Evolutionary conservation across 2,113 vertebrate genomes (phyloP).

Genomic region (Saccopteryx leptura): DNA sequence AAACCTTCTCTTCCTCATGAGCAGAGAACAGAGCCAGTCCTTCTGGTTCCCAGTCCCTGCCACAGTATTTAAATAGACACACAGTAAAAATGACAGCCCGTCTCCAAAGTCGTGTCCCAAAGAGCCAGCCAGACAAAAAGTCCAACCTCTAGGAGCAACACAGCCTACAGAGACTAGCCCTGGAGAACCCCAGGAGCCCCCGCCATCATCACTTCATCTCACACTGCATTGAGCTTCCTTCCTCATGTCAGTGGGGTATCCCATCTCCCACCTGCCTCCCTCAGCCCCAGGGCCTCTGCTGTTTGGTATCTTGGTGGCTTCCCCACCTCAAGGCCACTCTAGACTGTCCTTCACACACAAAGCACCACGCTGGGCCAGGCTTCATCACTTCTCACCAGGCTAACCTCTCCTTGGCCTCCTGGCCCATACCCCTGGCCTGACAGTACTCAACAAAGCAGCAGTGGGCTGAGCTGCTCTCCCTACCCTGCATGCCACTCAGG

Average conservation of each 20-base stretch:
- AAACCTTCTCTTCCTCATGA: not conserved
- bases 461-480: not conserved
- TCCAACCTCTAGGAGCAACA: not conserved
- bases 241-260: not conserved
- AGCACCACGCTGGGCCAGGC: not conserved
- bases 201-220: not conserved
- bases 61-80: not conserved
- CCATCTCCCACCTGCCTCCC: not conserved
- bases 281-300: not conserved
- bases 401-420: not conserved
- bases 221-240: not conserved
- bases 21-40: not conserved
- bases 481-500: not conserved
- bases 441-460: not conserved
- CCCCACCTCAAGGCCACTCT: not conserved
- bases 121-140: not conserved
- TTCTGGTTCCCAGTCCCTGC: not conserved
- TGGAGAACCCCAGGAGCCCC: not conserved
- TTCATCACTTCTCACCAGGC: not conserved
- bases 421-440: not conserved
- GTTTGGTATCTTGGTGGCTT: not conserved
- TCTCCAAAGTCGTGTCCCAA: not conserved
- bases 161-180: fast-evolving
- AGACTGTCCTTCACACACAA: not conserved
- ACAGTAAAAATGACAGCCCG: not conserved